Base-by-base conservation (phyloP, 1,140 invertebrate species). In the Listronotus bonariensis region DNA sequence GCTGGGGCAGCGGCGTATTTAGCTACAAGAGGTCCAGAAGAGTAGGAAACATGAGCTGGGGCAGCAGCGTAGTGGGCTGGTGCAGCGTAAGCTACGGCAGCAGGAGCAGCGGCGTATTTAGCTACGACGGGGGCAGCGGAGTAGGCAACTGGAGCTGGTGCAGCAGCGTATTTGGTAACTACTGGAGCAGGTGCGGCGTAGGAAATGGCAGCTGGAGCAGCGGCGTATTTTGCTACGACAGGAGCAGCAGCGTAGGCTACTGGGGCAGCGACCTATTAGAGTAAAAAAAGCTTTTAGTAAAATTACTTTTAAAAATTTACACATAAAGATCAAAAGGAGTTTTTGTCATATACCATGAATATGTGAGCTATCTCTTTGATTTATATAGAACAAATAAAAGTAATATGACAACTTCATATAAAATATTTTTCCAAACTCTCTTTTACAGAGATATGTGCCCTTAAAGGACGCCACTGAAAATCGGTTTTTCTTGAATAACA, bases 61-160 rank as follows among this genome's bases (percentile, higher is more conserved):
- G 20, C 20, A 26, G 20, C 20, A 26, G 20, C 20, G 20, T 26
- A 26, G 2, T 26, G 20, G 71, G 67, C 46, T 18, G 63, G 43
- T 5, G 61, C 53, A 42, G 59, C 38, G 43, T 68, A 64, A 48
- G 61, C 32, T 12, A 60, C 31, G 12, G 63, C 51, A 5, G 67
- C 61, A 53, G 67, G 61, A 14, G 67, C 48, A 17, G 48, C 18
- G 41, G 60, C 42, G 6, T n/a, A n/a, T 34, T 38, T 40, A 11
- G 73, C 75, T 9, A 79, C 78, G 38, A 75, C 74, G 58, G 76
- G 74, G 55, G 41, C 41, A 6, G 32, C 68, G 32, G 32, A 34
- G 32, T 36, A 36, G 8, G 34, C 34, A 1, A 36, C 11, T 26
- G 20, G 20, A 7, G 32, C 32, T 34, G 32, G 32, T 34, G 46